Conservation (phyloP, 2,888 invertebrate species). For the Lycia hirtaria region DNA sequence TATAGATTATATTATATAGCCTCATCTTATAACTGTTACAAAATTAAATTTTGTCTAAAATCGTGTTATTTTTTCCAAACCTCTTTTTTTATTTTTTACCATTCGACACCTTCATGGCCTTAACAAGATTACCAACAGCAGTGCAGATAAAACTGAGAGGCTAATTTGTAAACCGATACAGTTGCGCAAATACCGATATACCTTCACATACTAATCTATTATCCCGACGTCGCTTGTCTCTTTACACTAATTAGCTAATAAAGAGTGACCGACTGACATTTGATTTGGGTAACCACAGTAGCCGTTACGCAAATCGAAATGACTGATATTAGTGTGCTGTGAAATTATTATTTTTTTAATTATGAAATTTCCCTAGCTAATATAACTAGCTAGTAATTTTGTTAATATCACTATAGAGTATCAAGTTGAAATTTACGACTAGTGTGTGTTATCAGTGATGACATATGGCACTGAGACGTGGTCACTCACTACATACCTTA, state of each 20-base stretch:
- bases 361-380: slow-evolving; percentile 10
- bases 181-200: slow-evolving; percentile 61
- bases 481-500: too few species aligned
- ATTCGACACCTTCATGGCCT: slow-evolving; percentile 49
- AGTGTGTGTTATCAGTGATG: too few species aligned
- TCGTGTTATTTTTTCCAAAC: too few species aligned
- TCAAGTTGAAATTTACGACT: too few species aligned
- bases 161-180: slow-evolving; percentile 66
- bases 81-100: background rate
- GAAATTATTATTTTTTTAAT: slow-evolving; percentile 20
- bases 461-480: too few species aligned
- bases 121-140: slow-evolving; percentile 59
- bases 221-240: slow-evolving; percentile 25
- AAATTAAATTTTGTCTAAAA: too few species aligned
- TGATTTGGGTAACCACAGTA: slow-evolving; percentile 32
- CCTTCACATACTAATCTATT: slow-evolving; percentile 29
- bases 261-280: slow-evolving; percentile 31
- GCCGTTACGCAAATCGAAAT: slow-evolving; percentile 30
- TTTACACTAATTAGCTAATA: slow-evolving; percentile 24
- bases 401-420: too few species aligned
- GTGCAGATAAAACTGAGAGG: slow-evolving; percentile 65
- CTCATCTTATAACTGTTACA: too few species aligned
- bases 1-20: too few species aligned
- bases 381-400: background rate
- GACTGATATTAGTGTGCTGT: slow-evolving; percentile 10